Evolutionary conservation across 1,140 invertebrate genomes (phyloP).

Genomic region (Trichomalopsis sarcophagae): DNA sequence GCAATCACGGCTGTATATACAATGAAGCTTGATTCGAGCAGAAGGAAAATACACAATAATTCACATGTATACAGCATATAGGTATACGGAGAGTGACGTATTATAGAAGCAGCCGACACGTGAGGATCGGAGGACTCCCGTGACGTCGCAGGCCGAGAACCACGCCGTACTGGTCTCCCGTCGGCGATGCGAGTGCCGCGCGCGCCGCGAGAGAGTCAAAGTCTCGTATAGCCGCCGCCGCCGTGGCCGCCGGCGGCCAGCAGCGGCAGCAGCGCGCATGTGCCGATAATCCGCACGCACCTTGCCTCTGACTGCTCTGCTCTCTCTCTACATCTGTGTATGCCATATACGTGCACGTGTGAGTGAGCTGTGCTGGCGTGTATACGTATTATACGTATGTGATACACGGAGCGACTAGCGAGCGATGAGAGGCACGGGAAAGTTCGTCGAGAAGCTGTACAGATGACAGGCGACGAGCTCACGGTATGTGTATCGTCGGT

Average conservation of each 20-base stretch:
- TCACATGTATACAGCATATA: too few relatives aligned
- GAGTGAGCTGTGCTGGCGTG: too few relatives aligned
- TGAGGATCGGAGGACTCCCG: conserved; percentile 16
- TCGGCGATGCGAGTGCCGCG: neutral
- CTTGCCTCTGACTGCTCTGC: neutral
- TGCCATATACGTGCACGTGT: too few relatives aligned
- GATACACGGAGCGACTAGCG: too few relatives aligned
- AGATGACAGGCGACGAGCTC: neutral
- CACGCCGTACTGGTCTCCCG: conserved; percentile 62
- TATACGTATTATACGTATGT: neutral
- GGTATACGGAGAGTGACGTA: too few relatives aligned
- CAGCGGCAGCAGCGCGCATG: conserved; percentile 65
- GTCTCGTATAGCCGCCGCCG: neutral
- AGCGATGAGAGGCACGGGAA: neutral
- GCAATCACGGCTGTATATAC: too few relatives aligned
- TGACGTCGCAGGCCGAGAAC: conserved; percentile 56
- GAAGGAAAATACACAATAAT: too few relatives aligned
- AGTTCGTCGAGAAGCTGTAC: neutral
- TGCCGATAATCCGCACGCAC: conserved; percentile 69
- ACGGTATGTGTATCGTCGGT: neutral
- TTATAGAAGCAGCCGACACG: too few relatives aligned
- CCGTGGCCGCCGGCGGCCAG: conserved; percentile 16
- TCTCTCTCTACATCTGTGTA: too few relatives aligned
- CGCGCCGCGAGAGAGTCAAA: conserved; percentile 31
- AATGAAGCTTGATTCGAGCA: too few relatives aligned